phyloP scores from a whole-genome alignment of 2,888 invertebrate species.

The Linyphia triangularis region DNA sequence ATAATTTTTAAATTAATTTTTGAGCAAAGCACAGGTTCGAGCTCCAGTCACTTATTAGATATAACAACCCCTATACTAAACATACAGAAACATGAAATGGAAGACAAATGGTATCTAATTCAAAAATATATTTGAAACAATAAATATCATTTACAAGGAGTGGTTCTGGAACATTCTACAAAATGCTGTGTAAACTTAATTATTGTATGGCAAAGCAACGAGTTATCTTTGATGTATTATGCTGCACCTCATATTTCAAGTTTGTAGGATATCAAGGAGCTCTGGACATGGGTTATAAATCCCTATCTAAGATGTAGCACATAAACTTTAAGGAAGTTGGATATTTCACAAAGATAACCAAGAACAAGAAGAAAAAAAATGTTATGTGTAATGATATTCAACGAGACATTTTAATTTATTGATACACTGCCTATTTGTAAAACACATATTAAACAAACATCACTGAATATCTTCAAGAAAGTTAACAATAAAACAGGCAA shows the following conservation, averaged over 20 bases:
- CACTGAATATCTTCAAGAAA: no score
- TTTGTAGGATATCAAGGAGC: no score
- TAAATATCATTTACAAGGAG: slow-evolving; percentile 3
- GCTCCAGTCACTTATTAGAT: slow-evolving; percentile 40
- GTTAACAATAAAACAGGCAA: no score
- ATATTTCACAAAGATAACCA: not conserved
- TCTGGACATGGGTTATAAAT: no score
- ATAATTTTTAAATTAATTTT: slow-evolving; percentile 6
- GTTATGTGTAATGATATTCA: no score
- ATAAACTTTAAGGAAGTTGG: not conserved
- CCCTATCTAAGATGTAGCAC: not conserved
- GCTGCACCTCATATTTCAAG: not conserved
- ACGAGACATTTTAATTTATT: no score
- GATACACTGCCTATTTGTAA: no score
- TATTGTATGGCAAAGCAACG: not conserved
- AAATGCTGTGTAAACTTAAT: slow-evolving; percentile 15
- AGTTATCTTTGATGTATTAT: not conserved
- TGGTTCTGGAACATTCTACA: slow-evolving; percentile 7
- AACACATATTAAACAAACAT: no score
- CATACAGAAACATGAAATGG: slow-evolving; percentile 44
- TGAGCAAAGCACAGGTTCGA: slow-evolving; percentile 54
- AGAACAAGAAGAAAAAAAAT: no score
- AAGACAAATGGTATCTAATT: slow-evolving; percentile 71
- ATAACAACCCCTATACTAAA: slow-evolving; percentile 19
- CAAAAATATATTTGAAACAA: slow-evolving; percentile 27